A percentile compares a stretch with the other conserved stretches of the same genome.
Conservation (phyloP, 1,140 invertebrate species). For the Varroa destructor region DNA sequence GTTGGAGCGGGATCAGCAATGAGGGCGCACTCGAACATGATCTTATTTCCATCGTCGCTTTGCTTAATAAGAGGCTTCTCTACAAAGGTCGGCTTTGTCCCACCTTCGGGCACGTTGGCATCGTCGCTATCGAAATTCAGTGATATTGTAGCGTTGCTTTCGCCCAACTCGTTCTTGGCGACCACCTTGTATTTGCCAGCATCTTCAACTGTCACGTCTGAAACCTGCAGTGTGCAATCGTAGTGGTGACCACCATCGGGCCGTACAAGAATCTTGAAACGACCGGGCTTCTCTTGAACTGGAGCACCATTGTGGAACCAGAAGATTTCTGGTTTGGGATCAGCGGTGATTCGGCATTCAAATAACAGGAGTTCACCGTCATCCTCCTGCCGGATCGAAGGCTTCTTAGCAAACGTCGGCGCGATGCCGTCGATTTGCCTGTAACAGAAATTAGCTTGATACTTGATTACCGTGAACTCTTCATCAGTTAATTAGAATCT, state of each 20-base stretch:
- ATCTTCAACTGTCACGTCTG: slow-evolving; percentile 86
- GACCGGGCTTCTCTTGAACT: slow-evolving; percentile 35
- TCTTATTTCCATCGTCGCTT: slow-evolving; percentile 76
- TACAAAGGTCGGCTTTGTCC: slow-evolving; percentile 84
- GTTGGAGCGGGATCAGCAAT: slow-evolving; percentile 82
- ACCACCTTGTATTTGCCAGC: slow-evolving; percentile 92
- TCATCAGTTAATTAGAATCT: slow-evolving; percentile 6
- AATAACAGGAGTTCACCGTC: slow-evolving; percentile 87
- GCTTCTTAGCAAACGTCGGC: slow-evolving; percentile 93
- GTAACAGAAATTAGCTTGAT: slow-evolving; percentile 26
- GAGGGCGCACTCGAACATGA: slow-evolving; percentile 86
- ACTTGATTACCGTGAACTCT: background rate
- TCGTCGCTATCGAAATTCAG: slow-evolving; percentile 88
- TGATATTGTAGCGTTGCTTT: slow-evolving; percentile 88
- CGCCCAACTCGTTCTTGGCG: slow-evolving; percentile 86
- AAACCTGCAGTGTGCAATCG: slow-evolving; percentile 72
- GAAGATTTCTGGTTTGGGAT: slow-evolving; percentile 71
- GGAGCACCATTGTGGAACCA: slow-evolving; percentile 71
- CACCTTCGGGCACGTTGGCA: slow-evolving; percentile 45
- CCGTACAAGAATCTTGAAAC: slow-evolving; percentile 37
- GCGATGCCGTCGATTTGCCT: slow-evolving; percentile 63
- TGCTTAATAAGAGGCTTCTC: slow-evolving; percentile 88
- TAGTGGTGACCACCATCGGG: slow-evolving; percentile 67
- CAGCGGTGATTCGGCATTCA: slow-evolving; percentile 85
- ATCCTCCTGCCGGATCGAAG: slow-evolving; percentile 86